Evolutionary conservation across 2,797 vertebrate species (phyloP).

Genomic region (Cynodonichthys magdalenae): DNA sequence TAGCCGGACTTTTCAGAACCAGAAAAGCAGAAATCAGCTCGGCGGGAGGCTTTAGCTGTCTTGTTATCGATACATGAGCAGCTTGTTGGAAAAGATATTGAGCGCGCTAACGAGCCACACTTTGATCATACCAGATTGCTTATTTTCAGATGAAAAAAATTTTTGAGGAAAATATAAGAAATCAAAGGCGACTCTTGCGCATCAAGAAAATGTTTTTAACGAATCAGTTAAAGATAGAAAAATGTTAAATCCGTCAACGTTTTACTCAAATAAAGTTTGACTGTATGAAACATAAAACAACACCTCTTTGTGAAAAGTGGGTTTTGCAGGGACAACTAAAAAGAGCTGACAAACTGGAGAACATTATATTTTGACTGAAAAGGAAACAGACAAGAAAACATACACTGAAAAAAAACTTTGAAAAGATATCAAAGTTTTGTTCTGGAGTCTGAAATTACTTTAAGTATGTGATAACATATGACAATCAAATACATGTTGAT

Average conservation of each 20-base stretch:
- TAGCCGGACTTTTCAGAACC: conserved; percentile 21
- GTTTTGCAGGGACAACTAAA: too few relatives aligned
- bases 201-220: conserved; percentile 48
- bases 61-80: conserved; percentile 72
- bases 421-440: too few relatives aligned
- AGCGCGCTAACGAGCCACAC: conserved; percentile 76
- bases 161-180: conserved; percentile 52
- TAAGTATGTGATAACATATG: too few relatives aligned
- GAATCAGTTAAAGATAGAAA: conserved; percentile 50
- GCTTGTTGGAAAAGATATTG: conserved; percentile 72
- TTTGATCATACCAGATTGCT: conserved; percentile 75
- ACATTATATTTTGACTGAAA: too few relatives aligned
- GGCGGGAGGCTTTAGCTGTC: conserved; percentile 58
- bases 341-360: too few relatives aligned
- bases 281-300: background rate
- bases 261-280: background rate
- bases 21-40: conserved; percentile 55
- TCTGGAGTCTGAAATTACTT: too few relatives aligned
- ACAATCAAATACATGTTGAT: too few relatives aligned
- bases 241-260: conserved; percentile 30
- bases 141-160: conserved; percentile 60
- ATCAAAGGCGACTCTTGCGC: conserved; percentile 49
- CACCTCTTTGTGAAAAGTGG: background rate
- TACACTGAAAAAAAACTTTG: too few relatives aligned
- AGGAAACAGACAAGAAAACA: too few relatives aligned